These are phyloP conservation scores for Saccostrea echinata DNA, from an alignment of 1,140 invertebrate genomes.

Conservation along the genomic window DNA sequence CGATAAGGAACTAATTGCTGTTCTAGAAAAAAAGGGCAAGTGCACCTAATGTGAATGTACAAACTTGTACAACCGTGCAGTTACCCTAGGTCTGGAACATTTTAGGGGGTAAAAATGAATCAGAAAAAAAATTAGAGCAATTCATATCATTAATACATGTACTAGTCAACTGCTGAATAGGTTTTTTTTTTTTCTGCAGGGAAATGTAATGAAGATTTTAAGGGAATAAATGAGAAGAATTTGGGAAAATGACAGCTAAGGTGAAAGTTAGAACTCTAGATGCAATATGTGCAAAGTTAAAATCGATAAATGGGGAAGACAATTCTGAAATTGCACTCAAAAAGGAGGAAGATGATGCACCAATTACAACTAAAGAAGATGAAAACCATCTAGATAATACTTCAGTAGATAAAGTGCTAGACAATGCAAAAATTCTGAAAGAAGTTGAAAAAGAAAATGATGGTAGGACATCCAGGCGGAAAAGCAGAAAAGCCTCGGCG, in stretches of 20 bases:
- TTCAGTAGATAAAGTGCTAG: not conserved
- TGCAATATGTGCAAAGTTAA: slow-evolving; percentile 76
- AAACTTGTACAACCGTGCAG: not conserved
- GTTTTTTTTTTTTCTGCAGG: not conserved
- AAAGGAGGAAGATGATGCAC: not conserved
- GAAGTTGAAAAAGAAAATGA: not conserved
- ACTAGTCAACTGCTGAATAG: not conserved
- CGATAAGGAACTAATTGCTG: not conserved
- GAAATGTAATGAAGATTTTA: not conserved
- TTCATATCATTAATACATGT: not conserved
- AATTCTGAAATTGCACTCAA: not conserved
- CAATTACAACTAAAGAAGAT: not conserved
- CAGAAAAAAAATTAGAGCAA: not conserved
- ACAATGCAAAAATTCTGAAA: not conserved
- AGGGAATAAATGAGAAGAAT: not conserved
- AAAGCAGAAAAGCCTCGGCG: slow-evolving; percentile 62
- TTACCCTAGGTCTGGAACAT: not conserved
- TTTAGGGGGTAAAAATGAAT: not conserved
- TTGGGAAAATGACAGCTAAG: slow-evolving; percentile 41
- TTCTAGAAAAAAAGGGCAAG: not conserved
- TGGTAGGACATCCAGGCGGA: slow-evolving; percentile 55
- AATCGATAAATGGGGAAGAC: slow-evolving; percentile 57
- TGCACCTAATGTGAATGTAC: not conserved
- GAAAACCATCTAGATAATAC: not conserved
- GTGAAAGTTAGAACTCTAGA: slow-evolving; percentile 68